Evolutionary conservation across 2,888 invertebrate genomes (phyloP).

Genomic region (Lasiommata megera): DNA sequence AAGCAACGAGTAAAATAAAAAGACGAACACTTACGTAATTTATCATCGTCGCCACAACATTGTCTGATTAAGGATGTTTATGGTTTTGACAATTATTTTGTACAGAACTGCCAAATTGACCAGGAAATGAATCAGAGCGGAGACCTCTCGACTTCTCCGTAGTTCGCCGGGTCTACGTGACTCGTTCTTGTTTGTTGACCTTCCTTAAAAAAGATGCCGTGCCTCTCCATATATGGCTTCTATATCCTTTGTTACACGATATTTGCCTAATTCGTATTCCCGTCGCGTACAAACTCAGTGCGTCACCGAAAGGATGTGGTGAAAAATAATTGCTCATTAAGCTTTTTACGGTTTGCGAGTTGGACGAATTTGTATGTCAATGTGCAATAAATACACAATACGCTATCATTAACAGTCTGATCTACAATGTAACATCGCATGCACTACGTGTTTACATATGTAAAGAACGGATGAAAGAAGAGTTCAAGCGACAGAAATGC

Average conservation of each 20-base stretch:
- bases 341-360: constrained; percentile 13
- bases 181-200: constrained; percentile 43
- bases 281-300: constrained; percentile 34
- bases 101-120: constrained; percentile 14
- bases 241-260: constrained; percentile 41
- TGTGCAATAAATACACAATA: constrained; percentile 4
- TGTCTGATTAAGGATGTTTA: too few relatives aligned
- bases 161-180: constrained; percentile 40
- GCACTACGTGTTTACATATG: neutral
- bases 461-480: neutral
- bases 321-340: constrained; percentile 42
- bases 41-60: too few relatives aligned
- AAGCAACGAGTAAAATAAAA: too few relatives aligned
- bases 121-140: constrained; percentile 34
- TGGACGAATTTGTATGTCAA: neutral
- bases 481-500: too few relatives aligned
- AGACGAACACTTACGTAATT: too few relatives aligned
- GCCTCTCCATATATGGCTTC: constrained; percentile 36
- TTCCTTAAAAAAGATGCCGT: constrained; percentile 45
- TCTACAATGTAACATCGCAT: neutral
- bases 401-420: neutral
- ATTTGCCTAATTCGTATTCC: constrained; percentile 43
- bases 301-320: constrained; percentile 39
- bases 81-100: neutral
- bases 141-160: constrained; percentile 18